Evolutionary conservation across 2,888 invertebrate species (phyloP).

Genomic region (Heliconius aoede): DNA sequence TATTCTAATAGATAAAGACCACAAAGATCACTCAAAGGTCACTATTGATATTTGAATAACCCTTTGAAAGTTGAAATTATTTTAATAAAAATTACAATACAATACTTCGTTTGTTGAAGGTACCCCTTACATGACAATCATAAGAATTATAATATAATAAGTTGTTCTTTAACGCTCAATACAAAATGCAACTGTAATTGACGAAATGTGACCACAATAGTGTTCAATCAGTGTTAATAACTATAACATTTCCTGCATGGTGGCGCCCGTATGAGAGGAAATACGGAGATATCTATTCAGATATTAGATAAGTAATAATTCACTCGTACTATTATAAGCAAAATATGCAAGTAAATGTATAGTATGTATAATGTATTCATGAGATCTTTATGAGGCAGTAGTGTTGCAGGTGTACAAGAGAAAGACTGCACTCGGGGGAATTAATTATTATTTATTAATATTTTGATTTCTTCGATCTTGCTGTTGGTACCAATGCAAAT

Average conservation of each 20-base stretch:
- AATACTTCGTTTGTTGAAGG: neutral
- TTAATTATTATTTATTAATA: too few relatives aligned
- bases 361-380: conserved; percentile 59
- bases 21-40: neutral
- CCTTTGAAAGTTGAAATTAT: neutral
- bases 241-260: conserved; percentile 64
- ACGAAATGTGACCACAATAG: conserved; percentile 59
- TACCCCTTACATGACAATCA: neutral
- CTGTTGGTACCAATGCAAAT: too few relatives aligned
- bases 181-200: conserved; percentile 41
- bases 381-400: conserved; percentile 53
- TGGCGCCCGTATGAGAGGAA: conserved; percentile 64
- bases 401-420: too few relatives aligned
- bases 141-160: conserved; percentile 22
- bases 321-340: conserved; percentile 37
- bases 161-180: conserved; percentile 26
- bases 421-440: too few relatives aligned
- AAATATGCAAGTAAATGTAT: conserved; percentile 68
- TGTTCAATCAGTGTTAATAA: conserved; percentile 72
- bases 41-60: neutral
- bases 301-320: neutral
- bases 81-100: neutral
- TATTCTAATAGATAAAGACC: neutral
- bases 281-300: conserved; percentile 46
- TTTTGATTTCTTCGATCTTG: too few relatives aligned